Base-by-base conservation (phyloP, 2,888 invertebrate genomes). In the Eristalis pertinax region DNA sequence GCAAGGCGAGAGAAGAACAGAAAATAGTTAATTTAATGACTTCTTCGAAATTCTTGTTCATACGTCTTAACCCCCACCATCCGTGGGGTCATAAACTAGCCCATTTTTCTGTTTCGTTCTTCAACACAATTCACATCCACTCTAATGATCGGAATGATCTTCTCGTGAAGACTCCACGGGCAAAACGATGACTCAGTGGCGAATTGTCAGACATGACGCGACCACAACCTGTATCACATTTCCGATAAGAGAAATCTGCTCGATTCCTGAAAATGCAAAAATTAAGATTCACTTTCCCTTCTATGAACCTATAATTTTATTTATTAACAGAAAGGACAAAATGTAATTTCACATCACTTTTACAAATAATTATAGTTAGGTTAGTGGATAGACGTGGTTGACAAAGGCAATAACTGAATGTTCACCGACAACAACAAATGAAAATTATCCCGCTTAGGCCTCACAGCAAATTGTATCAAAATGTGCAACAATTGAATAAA, bases 291-390 rank as follows among this genome's bases (percentile, higher is more conserved):
- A 10, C 63, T 32, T 11, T n/a, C 50, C 19, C 5, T 50, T 50
- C 19, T 50, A n/a, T 19, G 50, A 50, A 50, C 38, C 22, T 65
- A 35, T 32, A 32, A 13, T 65, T 38, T 19, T 22, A 19, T 65
- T 65, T 64, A 4, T 64, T 19, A 64, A 41, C 56, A 63, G 24
- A 64, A 77, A 76, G 8, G 7, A 26, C 4, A 41, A 69, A 78
- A 74, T 64, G 69, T 41, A 67, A 41, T 50, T 43, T 50, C 69
- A 69, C 74, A 79, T 79, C 78, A 69, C 73, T 64, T 74, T 79
- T 68, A 81, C 64, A 84, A n/a, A 19, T 74, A 26, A 19, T 74
- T 35, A 41, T 29, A 75, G 65, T 82, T 74, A 74, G 50, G 50
- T 50, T 50, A 50, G 50, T 50, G 50, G 50, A n/a, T 50, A 50